Evolutionary conservation across 1,140 invertebrate genomes (phyloP).

Genomic region (Drosophila tropicalis): DNA sequence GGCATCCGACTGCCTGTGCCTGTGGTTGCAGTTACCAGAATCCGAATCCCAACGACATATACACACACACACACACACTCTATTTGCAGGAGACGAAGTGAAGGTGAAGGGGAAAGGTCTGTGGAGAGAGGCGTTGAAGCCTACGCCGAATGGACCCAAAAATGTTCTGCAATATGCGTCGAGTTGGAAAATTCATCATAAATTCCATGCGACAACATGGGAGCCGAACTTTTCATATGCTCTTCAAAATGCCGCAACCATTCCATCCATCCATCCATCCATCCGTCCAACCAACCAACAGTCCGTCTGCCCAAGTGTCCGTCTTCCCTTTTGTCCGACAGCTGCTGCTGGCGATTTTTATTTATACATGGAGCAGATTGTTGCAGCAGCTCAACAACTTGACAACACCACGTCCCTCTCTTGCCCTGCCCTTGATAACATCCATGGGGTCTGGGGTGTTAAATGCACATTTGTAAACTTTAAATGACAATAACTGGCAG

Average conservation of each 20-base stretch:
- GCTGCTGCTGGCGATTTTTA: slow-evolving; percentile 56
- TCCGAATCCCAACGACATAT: slow-evolving; percentile 1
- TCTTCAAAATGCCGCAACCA: slow-evolving; percentile 50
- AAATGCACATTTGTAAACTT: slow-evolving; percentile 65
- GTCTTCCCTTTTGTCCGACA: slow-evolving; percentile 27
- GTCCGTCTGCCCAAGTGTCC: not conserved
- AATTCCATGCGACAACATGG: slow-evolving; percentile 77
- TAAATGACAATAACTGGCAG: slow-evolving; percentile 69
- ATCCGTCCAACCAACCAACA: slow-evolving; percentile 13
- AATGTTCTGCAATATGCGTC: slow-evolving; percentile 80
- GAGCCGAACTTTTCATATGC: slow-evolving; percentile 74
- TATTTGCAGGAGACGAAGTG: not conserved
- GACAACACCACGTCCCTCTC: not conserved
- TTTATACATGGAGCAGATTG: slow-evolving; percentile 49
- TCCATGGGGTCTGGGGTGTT: slow-evolving; percentile 36
- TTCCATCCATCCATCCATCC: slow-evolving; percentile 29
- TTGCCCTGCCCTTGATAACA: not conserved
- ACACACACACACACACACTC: slow-evolving; percentile 16
- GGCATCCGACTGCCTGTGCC: slow-evolving; percentile 33
- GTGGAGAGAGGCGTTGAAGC: slow-evolving; percentile 23
- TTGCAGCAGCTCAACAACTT: slow-evolving; percentile 49
- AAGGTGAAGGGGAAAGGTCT: slow-evolving; percentile 1
- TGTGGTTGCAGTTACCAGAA: slow-evolving; percentile 68
- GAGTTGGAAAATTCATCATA: slow-evolving; percentile 78
- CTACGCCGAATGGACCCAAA: slow-evolving; percentile 65